Evolutionary conservation across 2,113 vertebrate species (phyloP), one percentile per base, ranked within the genome.

Genomic region (Halichoeres trimaculatus): DNA sequence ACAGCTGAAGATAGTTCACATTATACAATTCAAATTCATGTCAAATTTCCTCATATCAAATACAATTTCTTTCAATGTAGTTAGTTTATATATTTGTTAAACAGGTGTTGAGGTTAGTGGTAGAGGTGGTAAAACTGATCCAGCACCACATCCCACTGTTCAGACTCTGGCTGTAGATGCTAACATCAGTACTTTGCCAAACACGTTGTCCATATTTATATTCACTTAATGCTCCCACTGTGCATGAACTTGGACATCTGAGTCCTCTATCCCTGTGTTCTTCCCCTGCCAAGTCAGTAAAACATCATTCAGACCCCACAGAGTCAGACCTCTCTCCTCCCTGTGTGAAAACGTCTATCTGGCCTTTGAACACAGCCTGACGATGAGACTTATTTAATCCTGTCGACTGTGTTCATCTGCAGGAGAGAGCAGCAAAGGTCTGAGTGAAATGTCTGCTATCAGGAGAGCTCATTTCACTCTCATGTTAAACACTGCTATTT

Each of bases 281-380:
- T 62, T 61, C 23, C 17, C 8, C 53, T 5, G 62, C 55, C 34
- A 45, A 19, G 47, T 30, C 34, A 7, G 19, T 51, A 20, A 41
- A 56, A 60, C 48, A 47, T 34, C 12, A 13, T 50, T 69, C 57
- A 53, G 51, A 82, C 62, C 55, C 50, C 53, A 66, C 35, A 24
- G 43, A 76, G 60, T 38, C 58, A 54, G 50, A 64, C 71, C 55
- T 65, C 51, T 65, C 51, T 61, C 48, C 48, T 54, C 70, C 61
- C 47, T 30, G 22, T n/a, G 63, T 62, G 50, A 85, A 74, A 48
- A 62, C 58, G 16, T 69, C 54, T 45, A 36, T 76, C 51, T 53
- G 71, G 67, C 69, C 76, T 85, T 75, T 78, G 74, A 85, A 84
- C 84, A 52, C 60, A 30, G 41, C 24, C 62, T 78, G 74, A 74